phyloP scores from a whole-genome alignment of 2,797 vertebrate genomes.

The Sarcophilus harrisii region DNA sequence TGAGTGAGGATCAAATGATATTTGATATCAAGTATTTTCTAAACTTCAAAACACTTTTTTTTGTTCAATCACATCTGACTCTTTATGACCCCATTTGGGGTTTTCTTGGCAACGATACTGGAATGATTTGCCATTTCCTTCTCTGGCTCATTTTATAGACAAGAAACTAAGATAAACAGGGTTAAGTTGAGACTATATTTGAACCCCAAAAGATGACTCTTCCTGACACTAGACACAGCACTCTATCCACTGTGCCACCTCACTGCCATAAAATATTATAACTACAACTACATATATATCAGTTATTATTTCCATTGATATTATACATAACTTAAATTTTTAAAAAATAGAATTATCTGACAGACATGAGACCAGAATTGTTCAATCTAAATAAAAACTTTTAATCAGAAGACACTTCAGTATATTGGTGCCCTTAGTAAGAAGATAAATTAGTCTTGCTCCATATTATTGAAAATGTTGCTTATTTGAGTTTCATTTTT shows the following conservation, averaged over 20 bases:
- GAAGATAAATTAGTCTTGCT: slow-evolving; percentile 26
- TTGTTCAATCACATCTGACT: not conserved
- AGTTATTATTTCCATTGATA: not conserved
- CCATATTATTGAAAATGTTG: not conserved
- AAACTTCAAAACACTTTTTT: not conserved
- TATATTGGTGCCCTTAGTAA: slow-evolving; percentile 4
- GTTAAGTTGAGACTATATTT: not conserved
- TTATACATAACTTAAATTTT: not conserved
- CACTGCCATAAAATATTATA: not conserved
- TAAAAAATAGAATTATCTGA: not conserved
- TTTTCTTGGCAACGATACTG: not conserved
- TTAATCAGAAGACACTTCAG: slow-evolving; percentile 7
- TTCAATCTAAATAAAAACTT: slow-evolving; percentile 3
- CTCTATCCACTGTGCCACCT: not conserved
- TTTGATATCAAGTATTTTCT: not conserved
- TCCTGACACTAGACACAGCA: not conserved
- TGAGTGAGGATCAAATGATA: not conserved
- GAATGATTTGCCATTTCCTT: not conserved
- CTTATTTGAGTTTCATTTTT: not conserved
- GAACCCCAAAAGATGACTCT: not conserved
- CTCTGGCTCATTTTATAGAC: not conserved
- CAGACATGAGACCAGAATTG: not conserved
- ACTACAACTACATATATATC: not conserved
- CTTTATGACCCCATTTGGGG: not conserved
- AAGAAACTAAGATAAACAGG: not conserved